phyloP scores from a whole-genome alignment of 2,113 vertebrate species.

The Rhabdornis inornatus region DNA sequence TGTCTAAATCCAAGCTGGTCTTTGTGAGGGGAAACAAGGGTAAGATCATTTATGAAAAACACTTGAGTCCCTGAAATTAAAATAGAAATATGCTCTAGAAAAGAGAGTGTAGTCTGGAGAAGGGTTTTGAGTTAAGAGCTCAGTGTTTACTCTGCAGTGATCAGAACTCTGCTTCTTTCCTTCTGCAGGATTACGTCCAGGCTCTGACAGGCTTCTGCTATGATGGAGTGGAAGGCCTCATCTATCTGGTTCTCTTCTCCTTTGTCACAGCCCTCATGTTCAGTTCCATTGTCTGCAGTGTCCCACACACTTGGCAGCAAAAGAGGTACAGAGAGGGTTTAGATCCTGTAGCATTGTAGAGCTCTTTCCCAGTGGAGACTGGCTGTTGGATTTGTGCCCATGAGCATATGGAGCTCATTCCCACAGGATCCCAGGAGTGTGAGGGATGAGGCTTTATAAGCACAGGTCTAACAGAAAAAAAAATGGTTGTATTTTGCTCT shows the following conservation, averaged over 20 bases:
- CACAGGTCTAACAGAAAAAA: neutral
- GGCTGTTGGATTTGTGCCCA: slow-evolving; percentile 24
- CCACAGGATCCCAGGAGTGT: neutral
- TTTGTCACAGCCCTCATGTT: slow-evolving; percentile 98
- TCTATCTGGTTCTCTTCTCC: slow-evolving; percentile 97
- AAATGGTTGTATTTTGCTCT: neutral
- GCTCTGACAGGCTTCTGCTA: slow-evolving; percentile 93
- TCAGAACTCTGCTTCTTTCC: neutral
- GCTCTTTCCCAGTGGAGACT: neutral
- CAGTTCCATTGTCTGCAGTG: slow-evolving; percentile 93
- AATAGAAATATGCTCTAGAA: neutral
- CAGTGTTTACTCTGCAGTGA: neutral
- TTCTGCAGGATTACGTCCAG: slow-evolving; percentile 89
- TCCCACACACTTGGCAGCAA: slow-evolving; percentile 93
- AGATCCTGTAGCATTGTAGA: neutral
- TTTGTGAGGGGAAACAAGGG: neutral
- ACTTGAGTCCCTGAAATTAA: neutral
- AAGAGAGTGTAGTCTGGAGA: neutral
- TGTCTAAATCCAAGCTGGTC: neutral
- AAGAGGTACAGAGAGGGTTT: slow-evolving; percentile 80
- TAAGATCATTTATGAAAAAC: neutral
- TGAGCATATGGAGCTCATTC: slow-evolving; percentile 47
- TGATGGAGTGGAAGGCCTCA: slow-evolving; percentile 93
- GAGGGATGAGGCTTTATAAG: slow-evolving; percentile 13
- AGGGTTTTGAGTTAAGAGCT: neutral